Evolutionary conservation across 2,113 vertebrate genomes (phyloP), one percentile per base, ranked within the genome.

Genomic region (Cephalopholis sonnerati): DNA sequence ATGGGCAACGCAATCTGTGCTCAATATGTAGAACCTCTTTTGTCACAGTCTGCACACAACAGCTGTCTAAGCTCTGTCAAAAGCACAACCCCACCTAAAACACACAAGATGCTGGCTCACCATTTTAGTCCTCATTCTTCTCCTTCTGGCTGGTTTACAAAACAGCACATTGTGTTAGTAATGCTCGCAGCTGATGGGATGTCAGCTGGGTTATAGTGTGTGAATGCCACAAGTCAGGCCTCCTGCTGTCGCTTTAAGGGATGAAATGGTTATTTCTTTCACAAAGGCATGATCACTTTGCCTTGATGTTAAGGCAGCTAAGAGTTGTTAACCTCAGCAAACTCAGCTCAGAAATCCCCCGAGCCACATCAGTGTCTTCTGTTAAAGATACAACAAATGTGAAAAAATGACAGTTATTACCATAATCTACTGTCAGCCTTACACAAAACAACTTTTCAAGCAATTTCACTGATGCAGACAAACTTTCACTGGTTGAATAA

Each of bases 11-110:
- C 54, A 76, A 72, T 62, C 46, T 39, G 44, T 55, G 48, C 16
- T 10, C 9, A 29, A 25, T 57, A 61, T 76, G 67, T 17, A 15
- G n/a, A 58, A 39, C 46, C 39, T 77, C 29, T 66, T 74, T 70
- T 58, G 59, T 57, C 50, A 58, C 39, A 64, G 54, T 55, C 46
- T 48, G 59, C 4, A 54, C 44, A 61, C 44, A 64, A 46, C 77
- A 71, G 59, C 68, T 77, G 64, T 22, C 29, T 74, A 13, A 44
- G 46, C 50, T 78, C 41, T 50, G n/a, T 29, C 32, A 59, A 57
- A 68, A 53, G n/a, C 59, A 59, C 36, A 24, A 2, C 44, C 51
- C 29, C 41, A 66, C 51, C 46, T 46, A n/a, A 62, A 79, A 44
- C 24, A 72, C 18, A n/a, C 10, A 18, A 69, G 63, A 8, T 7